These are phyloP conservation scores for Chromis chromis DNA, from an alignment of 2,797 vertebrate genomes.

Conservation along the genomic window DNA sequence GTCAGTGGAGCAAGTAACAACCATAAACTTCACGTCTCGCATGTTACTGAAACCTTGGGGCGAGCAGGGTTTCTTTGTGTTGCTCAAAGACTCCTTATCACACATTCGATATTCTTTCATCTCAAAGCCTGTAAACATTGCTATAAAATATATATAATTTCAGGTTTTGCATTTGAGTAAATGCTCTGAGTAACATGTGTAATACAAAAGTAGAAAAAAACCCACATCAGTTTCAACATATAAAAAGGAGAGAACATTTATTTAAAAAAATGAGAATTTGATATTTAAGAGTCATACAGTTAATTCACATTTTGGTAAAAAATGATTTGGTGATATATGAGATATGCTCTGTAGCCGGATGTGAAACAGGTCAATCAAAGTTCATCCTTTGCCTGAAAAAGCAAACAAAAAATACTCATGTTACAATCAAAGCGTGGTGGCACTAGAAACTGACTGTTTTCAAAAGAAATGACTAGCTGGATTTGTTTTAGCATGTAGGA, in stretches of 20 bases:
- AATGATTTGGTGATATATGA: neutral
- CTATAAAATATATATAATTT: too few species aligned
- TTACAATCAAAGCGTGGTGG: neutral
- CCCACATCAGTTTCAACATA: neutral
- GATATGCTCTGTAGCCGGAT: neutral
- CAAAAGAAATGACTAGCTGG: neutral
- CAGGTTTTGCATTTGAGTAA: too few species aligned
- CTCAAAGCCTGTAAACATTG: too few species aligned
- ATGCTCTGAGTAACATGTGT: neutral
- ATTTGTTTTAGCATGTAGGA: neutral
- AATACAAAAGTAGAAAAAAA: neutral
- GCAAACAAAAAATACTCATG: neutral
- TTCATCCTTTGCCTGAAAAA: conserved; percentile 6
- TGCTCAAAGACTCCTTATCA: too few species aligned
- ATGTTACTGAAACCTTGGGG: too few species aligned
- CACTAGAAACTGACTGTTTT: too few species aligned
- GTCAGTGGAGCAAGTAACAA: too few species aligned
- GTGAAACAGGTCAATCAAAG: neutral
- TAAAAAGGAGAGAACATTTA: neutral
- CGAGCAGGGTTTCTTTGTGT: too few species aligned
- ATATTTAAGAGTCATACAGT: neutral
- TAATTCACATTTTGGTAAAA: neutral
- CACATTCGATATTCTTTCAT: too few species aligned
- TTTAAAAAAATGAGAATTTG: conserved; percentile 1
- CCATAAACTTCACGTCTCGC: too few species aligned